Evolutionary conservation across 2,888 invertebrate species (phyloP), one percentile per base, ranked within the genome.

Genomic region (Oscheius sp.): DNA sequence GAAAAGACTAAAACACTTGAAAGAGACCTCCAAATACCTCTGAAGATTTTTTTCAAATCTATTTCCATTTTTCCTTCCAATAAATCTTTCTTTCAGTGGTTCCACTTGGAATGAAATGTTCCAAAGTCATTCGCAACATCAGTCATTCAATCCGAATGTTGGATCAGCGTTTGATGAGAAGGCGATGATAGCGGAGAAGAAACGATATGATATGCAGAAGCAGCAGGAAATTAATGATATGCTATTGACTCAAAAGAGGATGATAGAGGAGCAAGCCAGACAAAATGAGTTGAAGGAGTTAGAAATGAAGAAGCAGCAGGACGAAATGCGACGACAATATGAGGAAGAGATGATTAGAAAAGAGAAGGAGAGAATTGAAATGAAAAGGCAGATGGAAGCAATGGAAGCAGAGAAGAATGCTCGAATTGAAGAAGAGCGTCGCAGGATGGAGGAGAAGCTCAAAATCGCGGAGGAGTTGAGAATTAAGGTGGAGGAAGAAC

Each of bases 291-390:
- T 25, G 12, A 65, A 52, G 20, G 45, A 31, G 37, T 12, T 52
- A 15, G 34, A 48, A 17, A 31, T 25, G 15, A 10, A 17, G 20
- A 6, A 33, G 34, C 20, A 65, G 52, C 45, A 34, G 42, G 50
- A 52, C 31, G 29, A 25, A 29, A 15, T 31, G 6, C 31, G 52
- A 8, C 33, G 34, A 34, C n/a, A 55, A 17, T 55, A n/a, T 34
- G 48, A 45, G n/a, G 34, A 65, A 48, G 50, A 65, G 37, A 23
- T 50, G 34, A n/a, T 61, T 6, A 20, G 42, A 4, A 39, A 45
- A n/a, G 69, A 75, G 52, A 55, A 73, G 23, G 71, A 73, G 27
- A 72, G 71, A 25, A 52, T 71, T n/a, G 76, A 80, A 31, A 46
- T 65, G 6, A 67, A 71, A 46, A 29, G 71, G 71, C 72, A 76